phyloP scores from a whole-genome alignment of 2,113 vertebrate species.

The Lepidothrix coronata region DNA sequence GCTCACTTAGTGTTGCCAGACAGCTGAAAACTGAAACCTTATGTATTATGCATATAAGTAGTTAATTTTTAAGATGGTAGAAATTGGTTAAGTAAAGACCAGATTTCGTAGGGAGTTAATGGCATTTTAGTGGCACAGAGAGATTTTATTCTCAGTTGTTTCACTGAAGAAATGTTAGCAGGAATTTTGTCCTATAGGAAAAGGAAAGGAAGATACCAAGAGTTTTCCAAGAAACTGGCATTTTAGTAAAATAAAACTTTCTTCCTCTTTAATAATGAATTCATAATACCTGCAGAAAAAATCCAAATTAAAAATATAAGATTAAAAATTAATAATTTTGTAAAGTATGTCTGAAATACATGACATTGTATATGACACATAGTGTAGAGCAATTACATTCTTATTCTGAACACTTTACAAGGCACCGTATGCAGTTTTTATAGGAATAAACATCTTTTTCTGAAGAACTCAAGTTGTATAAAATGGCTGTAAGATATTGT shows the following conservation, averaged over 20 bases:
- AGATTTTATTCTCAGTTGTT: not conserved
- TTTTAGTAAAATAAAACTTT: not conserved
- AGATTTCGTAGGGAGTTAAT: not conserved
- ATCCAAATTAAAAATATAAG: not conserved
- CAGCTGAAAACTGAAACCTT: not conserved
- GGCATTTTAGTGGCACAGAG: not conserved
- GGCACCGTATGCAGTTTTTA: not conserved
- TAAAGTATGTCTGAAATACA: not conserved
- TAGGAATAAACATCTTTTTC: not conserved
- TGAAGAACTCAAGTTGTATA: not conserved
- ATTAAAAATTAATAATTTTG: not conserved
- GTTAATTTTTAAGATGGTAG: slow-evolving; percentile 6
- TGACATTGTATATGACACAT: not conserved
- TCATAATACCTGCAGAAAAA: not conserved
- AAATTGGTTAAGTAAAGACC: not conserved
- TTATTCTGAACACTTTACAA: not conserved
- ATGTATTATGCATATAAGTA: not conserved
- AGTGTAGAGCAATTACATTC: not conserved
- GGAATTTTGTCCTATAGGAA: not conserved
- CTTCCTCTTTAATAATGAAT: not conserved
- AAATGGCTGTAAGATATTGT: not conserved
- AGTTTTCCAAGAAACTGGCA: not conserved
- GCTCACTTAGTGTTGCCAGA: not conserved
- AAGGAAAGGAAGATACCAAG: not conserved
- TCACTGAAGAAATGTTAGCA: not conserved